Evolutionary conservation across 2,113 vertebrate genomes (phyloP).

Genomic region (Tringa solitaria): DNA sequence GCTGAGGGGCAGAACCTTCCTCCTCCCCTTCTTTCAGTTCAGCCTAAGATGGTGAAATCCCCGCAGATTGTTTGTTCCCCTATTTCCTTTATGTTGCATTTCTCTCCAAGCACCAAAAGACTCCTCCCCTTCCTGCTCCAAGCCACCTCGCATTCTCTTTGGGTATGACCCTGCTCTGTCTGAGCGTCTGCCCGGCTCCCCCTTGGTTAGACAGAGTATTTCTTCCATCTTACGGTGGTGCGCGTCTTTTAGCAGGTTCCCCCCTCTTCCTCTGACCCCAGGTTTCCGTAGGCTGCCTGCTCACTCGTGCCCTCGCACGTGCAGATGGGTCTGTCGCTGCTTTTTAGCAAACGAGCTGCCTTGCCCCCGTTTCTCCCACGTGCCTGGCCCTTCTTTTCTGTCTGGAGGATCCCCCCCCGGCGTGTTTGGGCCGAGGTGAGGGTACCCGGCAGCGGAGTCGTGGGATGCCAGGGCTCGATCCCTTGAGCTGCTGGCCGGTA

Average conservation of each 20-base stretch:
- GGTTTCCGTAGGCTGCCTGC: neutral
- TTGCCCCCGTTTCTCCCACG: neutral
- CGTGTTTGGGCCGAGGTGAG: neutral
- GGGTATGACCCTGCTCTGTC: slow-evolving; percentile 41
- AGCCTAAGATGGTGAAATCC: slow-evolving; percentile 74
- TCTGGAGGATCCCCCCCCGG: neutral
- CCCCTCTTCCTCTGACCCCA: neutral
- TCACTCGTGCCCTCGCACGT: neutral
- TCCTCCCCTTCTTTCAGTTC: slow-evolving; percentile 72
- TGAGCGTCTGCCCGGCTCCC: neutral
- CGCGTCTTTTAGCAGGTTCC: neutral
- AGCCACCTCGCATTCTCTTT: slow-evolving; percentile 40
- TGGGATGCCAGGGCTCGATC: neutral
- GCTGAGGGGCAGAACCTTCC: slow-evolving; percentile 9
- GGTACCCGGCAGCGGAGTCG: neutral
- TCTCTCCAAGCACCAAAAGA: slow-evolving; percentile 68
- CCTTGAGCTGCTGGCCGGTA: neutral
- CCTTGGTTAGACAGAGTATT: neutral
- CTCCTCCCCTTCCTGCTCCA: slow-evolving; percentile 68
- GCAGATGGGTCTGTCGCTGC: neutral
- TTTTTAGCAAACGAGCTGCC: neutral
- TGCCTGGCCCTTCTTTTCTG: neutral
- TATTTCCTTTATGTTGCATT: slow-evolving; percentile 75
- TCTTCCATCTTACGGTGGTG: neutral
- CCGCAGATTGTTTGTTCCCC: slow-evolving; percentile 75